phyloP scores from a whole-genome alignment of 2,797 vertebrate species.

The Pelobates cultripes region DNA sequence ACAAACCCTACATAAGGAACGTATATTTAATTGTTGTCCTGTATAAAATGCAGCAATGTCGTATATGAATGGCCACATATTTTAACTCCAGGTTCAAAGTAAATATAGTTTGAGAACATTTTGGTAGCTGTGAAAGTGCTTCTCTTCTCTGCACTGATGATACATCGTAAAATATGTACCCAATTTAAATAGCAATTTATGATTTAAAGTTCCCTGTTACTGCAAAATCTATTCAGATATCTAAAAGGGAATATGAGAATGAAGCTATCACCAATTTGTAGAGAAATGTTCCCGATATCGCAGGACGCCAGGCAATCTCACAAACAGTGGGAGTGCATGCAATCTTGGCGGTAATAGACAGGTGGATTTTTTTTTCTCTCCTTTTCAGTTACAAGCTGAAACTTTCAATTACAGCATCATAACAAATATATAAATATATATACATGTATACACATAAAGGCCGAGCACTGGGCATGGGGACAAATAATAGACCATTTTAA shows the following conservation, averaged over 20 bases:
- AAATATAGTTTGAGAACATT: too few relatives aligned
- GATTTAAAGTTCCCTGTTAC: not conserved
- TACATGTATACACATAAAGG: too few relatives aligned
- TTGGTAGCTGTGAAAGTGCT: too few relatives aligned
- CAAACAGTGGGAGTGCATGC: constrained; percentile 14
- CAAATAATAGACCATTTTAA: too few relatives aligned
- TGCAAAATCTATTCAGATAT: not conserved
- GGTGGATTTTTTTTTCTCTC: not conserved
- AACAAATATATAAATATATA: not conserved
- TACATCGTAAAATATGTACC: not conserved
- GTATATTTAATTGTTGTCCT: too few relatives aligned
- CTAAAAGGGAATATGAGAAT: not conserved
- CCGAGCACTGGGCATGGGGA: too few relatives aligned
- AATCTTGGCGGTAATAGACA: constrained; percentile 14
- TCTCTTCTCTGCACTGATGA: too few relatives aligned
- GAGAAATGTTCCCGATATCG: not conserved
- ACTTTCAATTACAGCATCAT: constrained; percentile 11
- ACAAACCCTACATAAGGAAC: too few relatives aligned
- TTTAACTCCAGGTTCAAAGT: too few relatives aligned
- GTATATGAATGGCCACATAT: too few relatives aligned
- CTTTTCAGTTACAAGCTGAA: not conserved
- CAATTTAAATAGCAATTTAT: not conserved
- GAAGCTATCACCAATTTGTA: not conserved
- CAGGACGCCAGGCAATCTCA: constrained; percentile 18
- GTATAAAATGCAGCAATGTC: too few relatives aligned